Conservation (phyloP, 2,797 vertebrate species). For the Pangasius krempfi region DNA sequence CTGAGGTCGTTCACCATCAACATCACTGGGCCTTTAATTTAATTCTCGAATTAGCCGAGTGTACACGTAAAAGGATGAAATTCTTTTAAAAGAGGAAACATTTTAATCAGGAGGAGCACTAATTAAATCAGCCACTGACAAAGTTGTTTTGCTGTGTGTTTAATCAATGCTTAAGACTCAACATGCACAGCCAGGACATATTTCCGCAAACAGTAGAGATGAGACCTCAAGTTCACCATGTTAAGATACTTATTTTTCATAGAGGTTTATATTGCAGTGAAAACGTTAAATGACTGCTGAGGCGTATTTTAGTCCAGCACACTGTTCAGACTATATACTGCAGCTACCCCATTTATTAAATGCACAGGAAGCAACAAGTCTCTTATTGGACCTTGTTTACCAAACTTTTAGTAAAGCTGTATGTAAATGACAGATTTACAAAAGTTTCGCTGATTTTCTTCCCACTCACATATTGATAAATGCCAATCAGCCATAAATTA, state of each 20-base stretch:
- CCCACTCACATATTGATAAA: slow-evolving; percentile 15
- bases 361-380: not conserved
- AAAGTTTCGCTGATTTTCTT: slow-evolving; percentile 57
- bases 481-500: not conserved
- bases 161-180: slow-evolving; percentile 76
- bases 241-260: slow-evolving; percentile 66
- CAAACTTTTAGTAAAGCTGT: not conserved
- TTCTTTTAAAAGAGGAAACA: slow-evolving; percentile 61
- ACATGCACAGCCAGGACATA: slow-evolving; percentile 42
- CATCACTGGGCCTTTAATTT: slow-evolving; percentile 70
- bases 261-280: slow-evolving; percentile 29
- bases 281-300: not conserved
- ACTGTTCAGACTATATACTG: not conserved
- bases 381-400: not conserved
- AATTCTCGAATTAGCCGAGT: slow-evolving; percentile 75
- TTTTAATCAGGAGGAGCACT: slow-evolving; percentile 51
- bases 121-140: slow-evolving; percentile 70
- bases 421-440: not conserved
- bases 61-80: slow-evolving; percentile 55
- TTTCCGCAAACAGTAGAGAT: slow-evolving; percentile 72
- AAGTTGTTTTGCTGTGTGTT: slow-evolving; percentile 72
- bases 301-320: not conserved
- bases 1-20: slow-evolving; percentile 83
- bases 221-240: slow-evolving; percentile 72
- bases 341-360: not conserved